phyloP scores from a whole-genome alignment of 2,888 invertebrate genomes.

The Ferrisia virgata region DNA sequence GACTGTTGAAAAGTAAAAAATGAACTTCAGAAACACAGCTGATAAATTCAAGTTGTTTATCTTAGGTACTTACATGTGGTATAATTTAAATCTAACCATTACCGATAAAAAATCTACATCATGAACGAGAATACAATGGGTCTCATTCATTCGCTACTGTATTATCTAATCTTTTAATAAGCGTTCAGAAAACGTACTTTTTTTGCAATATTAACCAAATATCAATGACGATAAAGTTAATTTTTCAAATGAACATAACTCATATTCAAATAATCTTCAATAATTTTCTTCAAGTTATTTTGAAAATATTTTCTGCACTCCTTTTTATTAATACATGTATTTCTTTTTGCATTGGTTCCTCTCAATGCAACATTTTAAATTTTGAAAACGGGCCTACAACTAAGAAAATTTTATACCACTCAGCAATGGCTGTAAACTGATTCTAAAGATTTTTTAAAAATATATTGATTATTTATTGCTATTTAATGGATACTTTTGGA shows the following conservation, averaged over 20 bases:
- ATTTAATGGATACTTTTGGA: neutral
- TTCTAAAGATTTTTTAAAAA: too few species aligned
- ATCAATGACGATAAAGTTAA: neutral
- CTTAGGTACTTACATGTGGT: neutral
- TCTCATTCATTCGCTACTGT: slow-evolving; percentile 12
- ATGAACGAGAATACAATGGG: slow-evolving; percentile 16
- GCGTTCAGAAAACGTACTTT: neutral
- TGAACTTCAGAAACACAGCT: neutral
- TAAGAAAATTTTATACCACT: too few species aligned
- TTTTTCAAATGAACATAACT: neutral
- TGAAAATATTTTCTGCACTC: neutral
- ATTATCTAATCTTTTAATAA: slow-evolving; percentile 37
- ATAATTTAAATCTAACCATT: neutral
- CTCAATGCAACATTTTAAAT: too few species aligned
- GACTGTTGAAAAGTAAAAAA: neutral
- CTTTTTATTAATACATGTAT: too few species aligned
- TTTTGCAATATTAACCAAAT: slow-evolving; percentile 1
- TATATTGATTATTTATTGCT: too few species aligned
- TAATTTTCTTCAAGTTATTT: neutral
- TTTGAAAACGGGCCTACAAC: too few species aligned
- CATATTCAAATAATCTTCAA: neutral
- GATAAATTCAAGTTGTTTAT: neutral
- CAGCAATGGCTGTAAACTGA: too few species aligned
- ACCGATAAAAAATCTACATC: slow-evolving; percentile 2
- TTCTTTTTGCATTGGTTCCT: too few species aligned